These are phyloP conservation scores for Ptilorrhoa leucosticta DNA, from an alignment of 2,113 vertebrate species.

Conservation along the genomic window DNA sequence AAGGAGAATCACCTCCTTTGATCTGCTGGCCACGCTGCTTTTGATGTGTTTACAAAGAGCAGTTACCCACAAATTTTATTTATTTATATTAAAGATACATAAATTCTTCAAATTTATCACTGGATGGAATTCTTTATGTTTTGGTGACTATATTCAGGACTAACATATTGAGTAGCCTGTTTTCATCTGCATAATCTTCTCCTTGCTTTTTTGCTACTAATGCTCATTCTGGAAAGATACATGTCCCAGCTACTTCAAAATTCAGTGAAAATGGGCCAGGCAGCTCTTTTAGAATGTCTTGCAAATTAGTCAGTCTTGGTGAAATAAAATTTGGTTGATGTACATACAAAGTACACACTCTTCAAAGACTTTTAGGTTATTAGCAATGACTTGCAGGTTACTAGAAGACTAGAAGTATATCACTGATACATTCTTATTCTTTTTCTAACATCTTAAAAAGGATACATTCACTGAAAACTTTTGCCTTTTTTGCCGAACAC, in stretches of 20 bases:
- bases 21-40: fast-evolving
- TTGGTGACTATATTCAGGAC: neutral
- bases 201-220: neutral
- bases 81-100: neutral
- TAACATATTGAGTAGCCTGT: neutral
- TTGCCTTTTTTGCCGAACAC: neutral
- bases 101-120: neutral
- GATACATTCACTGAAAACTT: neutral
- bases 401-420: neutral
- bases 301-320: neutral
- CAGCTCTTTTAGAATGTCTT: neutral
- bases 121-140: neutral
- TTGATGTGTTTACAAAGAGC: neutral
- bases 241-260: neutral
- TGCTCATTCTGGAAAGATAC: neutral
- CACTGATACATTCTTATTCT: neutral
- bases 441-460: neutral
- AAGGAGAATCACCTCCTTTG: neutral
- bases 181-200: neutral
- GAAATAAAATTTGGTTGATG: neutral
- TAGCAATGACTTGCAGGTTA: neutral
- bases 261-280: neutral
- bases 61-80: neutral
- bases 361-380: neutral
- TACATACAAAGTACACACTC: neutral